phyloP scores from a whole-genome alignment of 1,140 invertebrate species.

The Eriosoma lanigerum region DNA sequence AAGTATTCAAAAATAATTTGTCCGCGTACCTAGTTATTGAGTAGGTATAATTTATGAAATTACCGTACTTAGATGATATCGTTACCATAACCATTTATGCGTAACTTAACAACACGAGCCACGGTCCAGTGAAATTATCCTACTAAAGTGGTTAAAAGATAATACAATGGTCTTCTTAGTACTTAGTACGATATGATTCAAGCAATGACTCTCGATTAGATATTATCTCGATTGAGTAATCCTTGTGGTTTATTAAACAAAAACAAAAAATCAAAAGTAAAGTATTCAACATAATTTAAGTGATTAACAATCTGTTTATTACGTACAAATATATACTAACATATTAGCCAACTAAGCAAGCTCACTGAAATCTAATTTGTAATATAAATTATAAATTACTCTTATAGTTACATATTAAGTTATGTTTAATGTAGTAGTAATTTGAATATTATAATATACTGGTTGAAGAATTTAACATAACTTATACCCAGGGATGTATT shows the following conservation, averaged over 20 bases:
- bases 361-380: neutral
- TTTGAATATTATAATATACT: too few species aligned
- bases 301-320: neutral
- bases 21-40: neutral
- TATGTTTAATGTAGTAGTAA: too few species aligned
- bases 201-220: slow-evolving; percentile 30
- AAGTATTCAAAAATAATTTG: neutral
- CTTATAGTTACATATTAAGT: neutral
- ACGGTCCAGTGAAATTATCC: neutral
- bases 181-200: slow-evolving; percentile 4
- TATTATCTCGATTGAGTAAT: slow-evolving; percentile 29
- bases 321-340: neutral
- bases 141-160: neutral
- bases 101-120: slow-evolving; percentile 16
- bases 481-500: too few species aligned
- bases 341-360: neutral
- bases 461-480: too few species aligned
- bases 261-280: neutral
- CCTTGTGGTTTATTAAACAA: slow-evolving; percentile 7
- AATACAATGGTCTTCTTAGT: slow-evolving; percentile 13
- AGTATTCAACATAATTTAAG: neutral
- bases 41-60: neutral
- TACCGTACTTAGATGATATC: neutral
- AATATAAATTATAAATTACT: neutral
- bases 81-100: slow-evolving; percentile 14